Evolutionary conservation across 2,888 invertebrate species (phyloP), one percentile per base, ranked within the genome.

Genomic region (Ophion ellenae): DNA sequence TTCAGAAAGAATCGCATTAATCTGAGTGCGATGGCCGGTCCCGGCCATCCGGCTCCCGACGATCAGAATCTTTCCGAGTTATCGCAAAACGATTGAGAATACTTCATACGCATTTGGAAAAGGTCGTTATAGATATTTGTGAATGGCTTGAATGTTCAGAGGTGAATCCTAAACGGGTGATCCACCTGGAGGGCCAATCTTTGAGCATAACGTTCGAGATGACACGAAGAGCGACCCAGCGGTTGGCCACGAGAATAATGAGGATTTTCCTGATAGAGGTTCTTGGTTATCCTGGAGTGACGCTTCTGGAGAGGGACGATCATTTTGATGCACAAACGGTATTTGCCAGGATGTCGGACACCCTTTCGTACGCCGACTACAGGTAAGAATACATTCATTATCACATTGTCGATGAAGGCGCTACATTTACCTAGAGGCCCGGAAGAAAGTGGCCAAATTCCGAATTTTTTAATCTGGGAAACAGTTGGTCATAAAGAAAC

Each of bases 231-330:
- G 90, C 95, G 10, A 95, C 95, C 0, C 96, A 96, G 89, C 95
- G 95, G 83, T 91, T 96, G 61, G 94, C 94, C 53, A 95, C 96
- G 0, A 94, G 95, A 86, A 94, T 96, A 69, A 96, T 96, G 93
- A 95, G 94, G 83, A 96, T 96, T 81, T 95, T 96, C 88, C 90
- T 96, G 11, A 94, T 92, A 64, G 95, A 95, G 87, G 93, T 94
- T 10, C 91, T 95, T 2, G 94, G 95, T 9, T 96, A 95, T 89
- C 89, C 94, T 0, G 93, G 93, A 61, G 94, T 95, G 1, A 90
- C 91, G 17, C 91, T 95, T 6, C 87, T 93, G 3, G 89, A 94
- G n/a, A 89, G 90, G 57, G 94, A 94, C n/a, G 95, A 95, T 87
- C 86, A 93, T 69, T 95, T 95, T 89, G 90, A 94, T 66, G 91